These are phyloP conservation scores for Ceyx margarethae DNA, from an alignment of 2,113 vertebrate species.

Conservation along the genomic window DNA sequence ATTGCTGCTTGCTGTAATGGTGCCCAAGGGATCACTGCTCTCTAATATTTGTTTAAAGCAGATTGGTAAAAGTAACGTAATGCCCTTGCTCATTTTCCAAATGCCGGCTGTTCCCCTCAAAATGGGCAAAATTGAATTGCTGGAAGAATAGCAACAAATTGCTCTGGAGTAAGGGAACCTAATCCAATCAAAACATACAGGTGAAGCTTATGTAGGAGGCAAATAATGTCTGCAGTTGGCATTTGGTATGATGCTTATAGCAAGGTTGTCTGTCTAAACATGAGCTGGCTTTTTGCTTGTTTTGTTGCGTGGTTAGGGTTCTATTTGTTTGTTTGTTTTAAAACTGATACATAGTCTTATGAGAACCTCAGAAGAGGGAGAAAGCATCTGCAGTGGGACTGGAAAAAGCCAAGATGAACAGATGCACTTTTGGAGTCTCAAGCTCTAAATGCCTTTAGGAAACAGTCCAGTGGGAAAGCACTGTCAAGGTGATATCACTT, in stretches of 20 bases:
- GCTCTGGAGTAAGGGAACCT: not conserved
- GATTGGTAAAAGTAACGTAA: slow-evolving; percentile 48
- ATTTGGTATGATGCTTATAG: not conserved
- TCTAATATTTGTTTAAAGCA: slow-evolving; percentile 69
- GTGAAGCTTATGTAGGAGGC: not conserved
- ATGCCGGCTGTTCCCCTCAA: not conserved
- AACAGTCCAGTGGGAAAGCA: not conserved
- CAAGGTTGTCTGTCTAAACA: not conserved
- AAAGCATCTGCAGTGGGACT: not conserved
- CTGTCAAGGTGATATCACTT: not conserved
- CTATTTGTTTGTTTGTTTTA: not conserved
- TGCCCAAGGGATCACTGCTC: slow-evolving; percentile 45
- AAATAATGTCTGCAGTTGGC: not conserved
- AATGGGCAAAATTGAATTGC: not conserved
- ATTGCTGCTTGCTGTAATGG: slow-evolving; percentile 59
- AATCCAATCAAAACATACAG: not conserved
- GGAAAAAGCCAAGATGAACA: not conserved
- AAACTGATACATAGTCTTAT: not conserved
- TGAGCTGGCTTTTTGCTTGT: not conserved
- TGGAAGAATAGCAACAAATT: not conserved
- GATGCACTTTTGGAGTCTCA: not conserved
- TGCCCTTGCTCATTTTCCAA: slow-evolving; percentile 9
- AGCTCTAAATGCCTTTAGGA: not conserved
- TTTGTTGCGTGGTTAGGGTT: not conserved
- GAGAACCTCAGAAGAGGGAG: not conserved